phyloP scores from a whole-genome alignment of 2,113 vertebrate species.

The Taurulus bubalis region DNA sequence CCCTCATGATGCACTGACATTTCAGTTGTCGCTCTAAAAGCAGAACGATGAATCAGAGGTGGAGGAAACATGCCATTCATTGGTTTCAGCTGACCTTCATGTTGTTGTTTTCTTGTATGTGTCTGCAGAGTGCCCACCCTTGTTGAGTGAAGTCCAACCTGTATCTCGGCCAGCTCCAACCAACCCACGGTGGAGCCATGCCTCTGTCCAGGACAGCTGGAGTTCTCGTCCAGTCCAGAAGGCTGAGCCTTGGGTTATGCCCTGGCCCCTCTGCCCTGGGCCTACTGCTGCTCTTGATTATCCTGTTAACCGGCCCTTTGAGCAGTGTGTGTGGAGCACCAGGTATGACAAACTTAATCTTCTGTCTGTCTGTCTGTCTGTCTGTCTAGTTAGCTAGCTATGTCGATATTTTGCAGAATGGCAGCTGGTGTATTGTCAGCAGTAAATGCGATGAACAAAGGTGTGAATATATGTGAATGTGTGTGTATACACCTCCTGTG shows the following conservation, averaged over 20 bases:
- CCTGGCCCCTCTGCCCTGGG: conserved; percentile 51
- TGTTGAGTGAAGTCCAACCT: conserved; percentile 65
- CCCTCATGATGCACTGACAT: conserved; percentile 31
- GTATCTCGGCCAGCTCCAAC: conserved; percentile 48
- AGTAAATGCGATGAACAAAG: conserved; percentile 7
- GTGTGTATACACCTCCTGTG: not conserved
- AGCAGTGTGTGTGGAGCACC: conserved; percentile 60
- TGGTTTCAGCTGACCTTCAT: conserved; percentile 48
- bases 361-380: not conserved
- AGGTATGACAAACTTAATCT: conserved; percentile 55
- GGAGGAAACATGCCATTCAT: conserved; percentile 22
- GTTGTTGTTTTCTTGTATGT: conserved; percentile 20
- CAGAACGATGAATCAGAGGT: conserved; percentile 43
- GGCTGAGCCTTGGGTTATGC: conserved; percentile 58
- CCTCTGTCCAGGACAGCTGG: conserved; percentile 56
- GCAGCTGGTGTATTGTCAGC: conserved; percentile 29
- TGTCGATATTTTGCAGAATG: not conserved
- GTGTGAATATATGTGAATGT: not conserved
- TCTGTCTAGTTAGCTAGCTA: not conserved
- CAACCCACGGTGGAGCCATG: conserved; percentile 67
- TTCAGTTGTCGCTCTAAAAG: conserved; percentile 26
- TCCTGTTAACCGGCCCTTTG: conserved; percentile 67
- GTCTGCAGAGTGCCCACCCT: conserved; percentile 76
- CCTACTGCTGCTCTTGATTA: conserved; percentile 66
- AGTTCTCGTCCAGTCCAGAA: conserved; percentile 49